Evolutionary conservation across 1,140 invertebrate species (phyloP), one percentile per base, ranked within the genome.

Genomic region (Stenopsyche tienmushanensis): DNA sequence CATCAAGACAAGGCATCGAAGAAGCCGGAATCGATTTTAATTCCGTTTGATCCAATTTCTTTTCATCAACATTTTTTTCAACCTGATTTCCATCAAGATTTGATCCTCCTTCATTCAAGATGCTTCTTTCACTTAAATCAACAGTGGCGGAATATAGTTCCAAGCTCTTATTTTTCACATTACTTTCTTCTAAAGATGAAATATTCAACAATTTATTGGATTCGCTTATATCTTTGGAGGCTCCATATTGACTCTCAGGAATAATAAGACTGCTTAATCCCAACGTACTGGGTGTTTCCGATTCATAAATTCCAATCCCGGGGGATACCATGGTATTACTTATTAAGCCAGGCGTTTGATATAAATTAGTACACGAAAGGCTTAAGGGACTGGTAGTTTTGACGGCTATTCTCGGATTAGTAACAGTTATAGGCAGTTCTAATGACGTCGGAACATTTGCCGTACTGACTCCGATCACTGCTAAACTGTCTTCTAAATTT

Each of bases 371-470:
- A 26, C 52, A 54, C 15, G 59, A 20, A 7, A 67, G 54, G 39
- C 41, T 26, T 9, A 66, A 34, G 17, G 68, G 55, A 44, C 59
- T 70, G 7, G 75, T 75, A 1, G 62, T 65, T 67, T 78, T 80
- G 1, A 81, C 78, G 0, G 86, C 84, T 65, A 89, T 86, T 21
- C 78, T 81, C 7, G 86, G 85, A 76, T 90, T 86, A 0, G 85
- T 86, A 0, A 89, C 85, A 0, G 87, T 87, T 3, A 90, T 85
- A 10, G 88, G 86, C 53, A 89, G 71, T 71, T 89, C 87, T 0
- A 90, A 72, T 1, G 86, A 87, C 0, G 85, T 82, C 39, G 84
- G 82, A 45, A 86, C 77, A 8, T 80, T 78, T 34, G 78, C 79
- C 55, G 84, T 77, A 49, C 82, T 73, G 39, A 83, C 77, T 64